Conservation (phyloP, 2,888 invertebrate genomes). For the Seira musarum region DNA sequence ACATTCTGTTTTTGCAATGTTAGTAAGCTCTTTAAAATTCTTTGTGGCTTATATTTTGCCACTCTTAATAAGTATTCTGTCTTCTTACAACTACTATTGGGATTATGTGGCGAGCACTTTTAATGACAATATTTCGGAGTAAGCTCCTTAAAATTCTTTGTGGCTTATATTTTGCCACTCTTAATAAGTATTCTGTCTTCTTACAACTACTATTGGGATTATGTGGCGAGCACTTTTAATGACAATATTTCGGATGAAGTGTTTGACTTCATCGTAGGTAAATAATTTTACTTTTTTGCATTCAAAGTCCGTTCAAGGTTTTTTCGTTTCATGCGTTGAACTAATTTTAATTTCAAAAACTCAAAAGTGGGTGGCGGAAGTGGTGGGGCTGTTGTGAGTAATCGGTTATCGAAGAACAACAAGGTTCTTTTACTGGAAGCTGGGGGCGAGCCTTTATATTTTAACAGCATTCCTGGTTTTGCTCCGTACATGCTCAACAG, state of each 20-base stretch:
- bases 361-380: not conserved
- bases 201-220: conserved; percentile 57
- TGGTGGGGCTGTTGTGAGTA: not conserved
- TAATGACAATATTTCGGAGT: not conserved
- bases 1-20: no score
- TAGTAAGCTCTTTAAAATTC: no score
- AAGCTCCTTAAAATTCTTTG: not conserved
- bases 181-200: conserved; percentile 26
- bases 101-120: conserved; percentile 34
- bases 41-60: conserved; percentile 26
- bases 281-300: conserved; percentile 23
- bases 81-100: conserved; percentile 52
- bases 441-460: conserved; percentile 61
- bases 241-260: conserved; percentile 9
- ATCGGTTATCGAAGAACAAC: conserved; percentile 61
- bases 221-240: conserved; percentile 3
- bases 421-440: conserved; percentile 61
- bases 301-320: no score
- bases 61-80: conserved; percentile 21
- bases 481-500: conserved; percentile 49
- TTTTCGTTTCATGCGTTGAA: no score
- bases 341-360: no score
- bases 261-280: conserved; percentile 65
- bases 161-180: conserved; percentile 25
- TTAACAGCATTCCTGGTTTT: conserved; percentile 58